Base-by-base conservation (phyloP, 2,888 invertebrate species). In the Actias luna region DNA sequence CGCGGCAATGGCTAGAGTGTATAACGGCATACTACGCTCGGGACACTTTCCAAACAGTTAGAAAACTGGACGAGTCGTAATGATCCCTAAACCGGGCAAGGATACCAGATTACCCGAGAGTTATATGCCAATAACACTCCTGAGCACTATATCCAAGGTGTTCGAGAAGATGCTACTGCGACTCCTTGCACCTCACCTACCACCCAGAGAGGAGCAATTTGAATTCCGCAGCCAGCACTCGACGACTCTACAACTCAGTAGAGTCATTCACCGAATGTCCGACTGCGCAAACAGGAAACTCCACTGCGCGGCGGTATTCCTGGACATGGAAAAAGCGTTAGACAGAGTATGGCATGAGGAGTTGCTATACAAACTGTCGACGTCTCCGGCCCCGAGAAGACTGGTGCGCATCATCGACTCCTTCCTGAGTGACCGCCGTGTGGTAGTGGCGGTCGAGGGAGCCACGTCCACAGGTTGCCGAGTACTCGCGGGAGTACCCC, bases 331-430 rank as follows among this genome's bases (percentile, higher is more conserved):
- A 60, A 76, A 78, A 61, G 72, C 76, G 5, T 77, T 80, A 63
- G 77, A 79, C 61, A 33, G 70, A 0, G 76, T 80, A 0, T 77
- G 78, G 78, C 77, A 79, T 60, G 59, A 62, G 1, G 76, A 79
- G 4, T 70, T 80, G 3, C 12, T 77, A 0, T 70, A 62, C 63
- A 79, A 78, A 42, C 59, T 77, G n/a, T 22, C 67, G 0, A 50
- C 14, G 4, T 39, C 69, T 0, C 2, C 63, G 0, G 25, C 62
- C 16, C 71, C 70, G 1, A 61, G 39, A 5, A 58, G 61, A 0
- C 16, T 72, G 0, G 62, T 70, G 0, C 36, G 22, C 22, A 46
- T 70, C 16, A n/a, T 73, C 29, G 66, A 64, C 14, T 67, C 70
- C 5, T 75, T 70, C 64, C 65, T 76, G 0, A 2, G 42, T 0